Conservation (phyloP, 1,140 invertebrate species). For the Drosophila rhopaloa region DNA sequence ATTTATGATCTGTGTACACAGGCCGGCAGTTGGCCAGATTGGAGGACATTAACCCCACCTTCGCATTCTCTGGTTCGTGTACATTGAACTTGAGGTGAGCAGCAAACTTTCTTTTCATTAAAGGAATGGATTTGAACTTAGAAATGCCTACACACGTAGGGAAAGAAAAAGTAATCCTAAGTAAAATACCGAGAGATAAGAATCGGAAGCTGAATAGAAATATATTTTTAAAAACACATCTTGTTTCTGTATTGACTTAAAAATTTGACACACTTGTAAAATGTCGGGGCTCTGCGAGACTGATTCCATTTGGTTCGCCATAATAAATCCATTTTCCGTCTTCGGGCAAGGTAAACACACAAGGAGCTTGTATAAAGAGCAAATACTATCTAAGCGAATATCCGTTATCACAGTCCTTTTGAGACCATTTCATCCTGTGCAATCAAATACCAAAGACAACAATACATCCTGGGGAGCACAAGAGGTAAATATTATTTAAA, state of each 20-base stretch:
- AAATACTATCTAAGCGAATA: conserved; percentile 70
- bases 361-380: conserved; percentile 34
- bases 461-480: conserved; percentile 60
- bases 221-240: too few relatives aligned
- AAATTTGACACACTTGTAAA: too few relatives aligned
- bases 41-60: conserved; percentile 38
- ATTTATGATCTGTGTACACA: conserved; percentile 37
- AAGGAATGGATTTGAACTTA: too few relatives aligned
- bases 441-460: conserved; percentile 58
- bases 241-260: too few relatives aligned
- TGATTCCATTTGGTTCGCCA: conserved; percentile 3
- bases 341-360: conserved; percentile 33
- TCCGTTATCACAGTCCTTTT: conserved; percentile 48
- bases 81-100: conserved; percentile 50
- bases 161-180: too few relatives aligned
- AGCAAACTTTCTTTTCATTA: neutral
- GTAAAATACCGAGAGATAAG: too few relatives aligned
- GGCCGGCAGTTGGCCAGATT: conserved; percentile 15
- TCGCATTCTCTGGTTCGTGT: conserved; percentile 2
- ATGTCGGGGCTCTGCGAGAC: too few relatives aligned
- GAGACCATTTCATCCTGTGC: conserved; percentile 29
- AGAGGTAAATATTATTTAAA: conserved; percentile 80
- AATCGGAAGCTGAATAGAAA: too few relatives aligned
- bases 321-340: conserved; percentile 31
- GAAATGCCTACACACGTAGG: too few relatives aligned